These are phyloP conservation scores for Tenualosa ilisha DNA, from an alignment of 2,797 vertebrate genomes.

Conservation along the genomic window DNA sequence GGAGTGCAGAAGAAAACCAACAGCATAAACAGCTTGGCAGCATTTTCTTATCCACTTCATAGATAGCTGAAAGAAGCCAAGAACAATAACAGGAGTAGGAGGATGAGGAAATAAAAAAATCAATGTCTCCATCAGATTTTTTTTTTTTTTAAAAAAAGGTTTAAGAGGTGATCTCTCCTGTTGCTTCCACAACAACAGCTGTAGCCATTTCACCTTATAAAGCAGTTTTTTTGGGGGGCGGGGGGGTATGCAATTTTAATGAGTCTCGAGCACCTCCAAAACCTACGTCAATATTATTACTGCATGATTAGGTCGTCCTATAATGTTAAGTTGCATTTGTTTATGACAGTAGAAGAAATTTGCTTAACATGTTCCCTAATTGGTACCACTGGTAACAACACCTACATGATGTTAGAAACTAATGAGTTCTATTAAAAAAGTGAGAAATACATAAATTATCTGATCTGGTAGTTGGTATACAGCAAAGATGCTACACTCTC, in stretches of 20 bases:
- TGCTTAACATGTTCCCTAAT: too few relatives aligned
- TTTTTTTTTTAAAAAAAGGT: not conserved
- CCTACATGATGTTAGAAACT: too few relatives aligned
- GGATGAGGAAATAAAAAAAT: slow-evolving; percentile 25
- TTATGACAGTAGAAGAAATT: too few relatives aligned
- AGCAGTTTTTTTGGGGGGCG: too few relatives aligned
- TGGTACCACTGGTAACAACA: too few relatives aligned
- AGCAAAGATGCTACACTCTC: not conserved
- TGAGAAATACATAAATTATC: too few relatives aligned
- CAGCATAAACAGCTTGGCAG: slow-evolving; percentile 60
- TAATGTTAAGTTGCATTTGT: too few relatives aligned
- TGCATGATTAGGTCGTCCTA: too few relatives aligned
- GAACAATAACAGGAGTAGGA: slow-evolving; percentile 63
- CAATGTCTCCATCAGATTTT: not conserved
- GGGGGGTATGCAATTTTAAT: too few relatives aligned
- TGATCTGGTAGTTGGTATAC: not conserved
- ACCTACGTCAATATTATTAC: too few relatives aligned
- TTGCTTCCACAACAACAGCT: not conserved
- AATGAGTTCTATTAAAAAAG: too few relatives aligned
- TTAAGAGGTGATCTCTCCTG: not conserved
- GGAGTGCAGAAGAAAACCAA: slow-evolving; percentile 66
- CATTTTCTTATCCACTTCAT: slow-evolving; percentile 71
- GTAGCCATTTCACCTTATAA: not conserved
- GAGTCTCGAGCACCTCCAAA: too few relatives aligned
- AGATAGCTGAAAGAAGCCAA: slow-evolving; percentile 67